A percentile compares a stretch with the other conserved stretches of the same genome.
Conservation (phyloP, 2,888 invertebrate genomes). For the Phyllotreta cruciferae region DNA sequence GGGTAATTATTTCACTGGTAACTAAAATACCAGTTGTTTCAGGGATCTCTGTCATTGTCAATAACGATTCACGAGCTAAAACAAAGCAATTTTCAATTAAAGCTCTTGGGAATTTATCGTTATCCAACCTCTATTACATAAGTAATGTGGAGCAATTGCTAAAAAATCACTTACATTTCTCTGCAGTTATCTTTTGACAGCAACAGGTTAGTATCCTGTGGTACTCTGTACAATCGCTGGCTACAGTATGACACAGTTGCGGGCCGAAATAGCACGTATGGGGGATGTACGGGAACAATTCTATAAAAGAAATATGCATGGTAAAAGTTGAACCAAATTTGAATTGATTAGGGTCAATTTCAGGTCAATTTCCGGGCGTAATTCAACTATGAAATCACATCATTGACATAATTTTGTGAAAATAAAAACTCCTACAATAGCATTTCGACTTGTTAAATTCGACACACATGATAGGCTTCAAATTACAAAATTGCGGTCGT, state of each 20-base stretch:
- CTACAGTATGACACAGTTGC: slow-evolving; percentile 66
- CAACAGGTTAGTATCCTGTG: slow-evolving; percentile 70
- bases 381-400: slow-evolving; percentile 9
- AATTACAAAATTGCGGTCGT: slow-evolving; percentile 17
- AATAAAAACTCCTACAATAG: slow-evolving; percentile 13
- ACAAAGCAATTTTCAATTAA: too few species aligned
- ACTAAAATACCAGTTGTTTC: too few species aligned
- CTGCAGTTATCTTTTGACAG: slow-evolving; percentile 67
- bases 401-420: slow-evolving; percentile 16
- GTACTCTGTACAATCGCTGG: slow-evolving; percentile 70
- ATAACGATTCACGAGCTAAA: too few species aligned
- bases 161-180: slow-evolving; percentile 64
- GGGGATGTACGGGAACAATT: slow-evolving; percentile 72
- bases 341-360: neutral
- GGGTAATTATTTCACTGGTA: too few species aligned
- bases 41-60: too few species aligned
- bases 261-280: slow-evolving; percentile 73
- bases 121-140: too few species aligned
- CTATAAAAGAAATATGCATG: slow-evolving; percentile 58
- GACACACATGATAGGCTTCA: slow-evolving; percentile 20
- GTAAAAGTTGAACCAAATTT: neutral
- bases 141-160: too few species aligned
- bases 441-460: slow-evolving; percentile 10
- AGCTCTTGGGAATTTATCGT: too few species aligned
- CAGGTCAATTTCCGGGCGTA: neutral